Base-by-base conservation (phyloP, 2,113 vertebrate genomes). In the Chaenogobius annularis region DNA sequence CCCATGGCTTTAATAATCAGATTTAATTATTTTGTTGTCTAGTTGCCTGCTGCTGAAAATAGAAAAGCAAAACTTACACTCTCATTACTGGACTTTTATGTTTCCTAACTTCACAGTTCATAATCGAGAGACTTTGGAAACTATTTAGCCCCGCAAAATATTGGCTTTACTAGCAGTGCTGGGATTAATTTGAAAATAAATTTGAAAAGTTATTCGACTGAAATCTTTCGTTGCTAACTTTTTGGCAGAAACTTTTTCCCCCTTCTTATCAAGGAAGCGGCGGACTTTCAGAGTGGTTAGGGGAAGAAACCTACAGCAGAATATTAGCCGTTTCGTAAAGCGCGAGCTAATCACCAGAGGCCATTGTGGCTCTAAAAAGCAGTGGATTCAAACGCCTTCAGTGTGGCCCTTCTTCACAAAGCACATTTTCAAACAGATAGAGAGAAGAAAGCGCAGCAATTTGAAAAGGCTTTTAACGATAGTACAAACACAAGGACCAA, bases 331-430 rank as follows among this genome's bases (percentile, higher is more conserved):
- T 5, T 75, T 61, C 22, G 58, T 31, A 5, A 62, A 70, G 26
- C 59, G 73, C 78, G 58, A 80, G 83, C 72, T 75, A 79, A 85
- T 80, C 80, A 86, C 84, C 75, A 62, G 69, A 50, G 68, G 82
- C 73, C 82, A 74, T 82, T 82, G 80, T 83, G 75, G 72, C 69
- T 69, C 76, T 70, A 76, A 79, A 69, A 62, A 70, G 58, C 66
- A 37, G 26, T 52, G 22, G 66, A 83, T 72, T 70, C 72, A 66
- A 70, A 84, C 47, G 31, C 54, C 73, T 65, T 74, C 70, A 20
- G 44, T 26, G 66, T 63, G 61, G 55, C 78, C 63, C 68, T 66
- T 54, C 55, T 72, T 81, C 46, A 62, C 47, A 35, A 0, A 68
- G 19, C 47, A 22, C 54, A 56, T 66, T 70, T 31, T 74, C 50